phyloP scores from a whole-genome alignment of 2,888 invertebrate genomes.

The Lithophane semibrunnea region DNA sequence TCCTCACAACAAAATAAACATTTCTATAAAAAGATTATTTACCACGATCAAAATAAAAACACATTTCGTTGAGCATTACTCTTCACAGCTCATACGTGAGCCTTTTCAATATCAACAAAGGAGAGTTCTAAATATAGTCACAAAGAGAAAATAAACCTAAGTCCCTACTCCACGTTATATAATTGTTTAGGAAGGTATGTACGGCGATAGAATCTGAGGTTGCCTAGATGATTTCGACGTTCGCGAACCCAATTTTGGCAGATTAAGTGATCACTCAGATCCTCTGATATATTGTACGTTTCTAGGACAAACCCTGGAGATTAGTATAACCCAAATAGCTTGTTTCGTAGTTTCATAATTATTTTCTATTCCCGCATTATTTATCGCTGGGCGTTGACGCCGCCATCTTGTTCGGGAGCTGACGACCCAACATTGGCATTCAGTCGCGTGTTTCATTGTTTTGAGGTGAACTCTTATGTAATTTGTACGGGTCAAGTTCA shows the following conservation, averaged over 20 bases:
- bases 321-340: slow-evolving; percentile 66
- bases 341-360: slow-evolving; percentile 64
- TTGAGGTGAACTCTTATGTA: slow-evolving; percentile 63
- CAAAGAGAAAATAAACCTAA: slow-evolving; percentile 34
- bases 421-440: slow-evolving; percentile 54
- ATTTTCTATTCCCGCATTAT: slow-evolving; percentile 61
- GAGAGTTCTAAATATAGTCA: slow-evolving; percentile 56
- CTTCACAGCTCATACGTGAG: slow-evolving; percentile 32
- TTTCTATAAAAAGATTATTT: slow-evolving; percentile 10
- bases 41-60: slow-evolving; percentile 41
- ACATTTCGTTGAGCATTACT: slow-evolving; percentile 33
- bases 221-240: slow-evolving; percentile 57
- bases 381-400: slow-evolving; percentile 53
- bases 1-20: slow-evolving; percentile 27
- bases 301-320: slow-evolving; percentile 69
- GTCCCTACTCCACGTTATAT: slow-evolving; percentile 53
- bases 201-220: slow-evolving; percentile 56
- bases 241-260: slow-evolving; percentile 62
- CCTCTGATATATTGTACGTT: slow-evolving; percentile 56
- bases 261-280: slow-evolving; percentile 70
- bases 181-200: slow-evolving; percentile 62
- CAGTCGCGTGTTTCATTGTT: slow-evolving; percentile 60
- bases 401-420: slow-evolving; percentile 47
- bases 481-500: slow-evolving; percentile 63
- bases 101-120: slow-evolving; percentile 42